Evolutionary conservation across 2,797 vertebrate species (phyloP).

Genomic region (Brachyrhaphis roseni): DNA sequence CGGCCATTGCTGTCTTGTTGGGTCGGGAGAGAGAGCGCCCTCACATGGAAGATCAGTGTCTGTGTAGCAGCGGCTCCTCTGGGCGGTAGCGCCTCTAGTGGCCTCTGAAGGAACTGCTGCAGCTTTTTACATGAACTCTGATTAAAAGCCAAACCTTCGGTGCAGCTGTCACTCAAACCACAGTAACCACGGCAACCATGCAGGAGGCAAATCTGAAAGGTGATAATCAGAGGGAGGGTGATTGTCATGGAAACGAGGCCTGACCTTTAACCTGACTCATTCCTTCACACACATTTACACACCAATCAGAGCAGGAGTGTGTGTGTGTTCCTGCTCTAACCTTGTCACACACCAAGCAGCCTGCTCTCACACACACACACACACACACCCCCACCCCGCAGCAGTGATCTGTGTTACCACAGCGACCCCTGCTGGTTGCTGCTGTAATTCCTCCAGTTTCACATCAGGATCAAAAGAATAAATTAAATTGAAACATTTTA

Average conservation of each 20-base stretch:
- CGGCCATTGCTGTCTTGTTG: too few relatives aligned
- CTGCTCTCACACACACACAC: neutral
- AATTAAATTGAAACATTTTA: neutral
- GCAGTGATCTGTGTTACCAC: conserved; percentile 12
- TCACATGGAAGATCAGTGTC: too few relatives aligned
- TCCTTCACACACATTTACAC: conserved; percentile 1
- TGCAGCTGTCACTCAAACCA: neutral
- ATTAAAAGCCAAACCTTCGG: neutral
- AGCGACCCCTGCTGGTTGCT: conserved; percentile 24
- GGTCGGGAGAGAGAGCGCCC: neutral
- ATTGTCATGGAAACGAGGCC: neutral
- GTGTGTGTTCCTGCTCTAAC: neutral
- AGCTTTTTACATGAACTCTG: neutral
- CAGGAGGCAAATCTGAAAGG: neutral
- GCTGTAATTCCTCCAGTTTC: neutral
- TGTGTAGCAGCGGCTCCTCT: neutral
- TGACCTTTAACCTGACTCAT: conserved; percentile 12
- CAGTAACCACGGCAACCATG: neutral
- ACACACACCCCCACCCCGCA: neutral
- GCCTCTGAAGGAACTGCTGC: neutral
- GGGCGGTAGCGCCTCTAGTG: neutral
- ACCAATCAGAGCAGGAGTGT: neutral
- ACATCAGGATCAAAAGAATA: neutral
- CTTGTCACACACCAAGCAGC: neutral
- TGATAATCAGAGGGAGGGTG: neutral